Percentiles rank a stretch among this genome's conserved stretches.
Conservation (phyloP, 2,113 vertebrate genomes). For the Etia nguti region DNA sequence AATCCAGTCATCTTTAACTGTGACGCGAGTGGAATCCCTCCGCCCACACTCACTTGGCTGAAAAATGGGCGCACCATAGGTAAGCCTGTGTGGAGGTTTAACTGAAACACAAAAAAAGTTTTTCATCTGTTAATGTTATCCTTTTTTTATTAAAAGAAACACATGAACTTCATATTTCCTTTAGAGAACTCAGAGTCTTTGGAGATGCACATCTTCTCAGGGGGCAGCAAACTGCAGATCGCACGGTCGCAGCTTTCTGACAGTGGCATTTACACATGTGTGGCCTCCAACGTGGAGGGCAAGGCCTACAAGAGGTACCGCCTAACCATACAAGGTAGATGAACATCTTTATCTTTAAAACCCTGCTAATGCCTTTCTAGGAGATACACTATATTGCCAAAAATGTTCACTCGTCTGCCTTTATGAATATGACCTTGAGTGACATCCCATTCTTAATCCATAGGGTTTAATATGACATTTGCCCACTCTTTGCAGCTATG, state of each 20-base stretch:
- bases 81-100: slow-evolving; percentile 38
- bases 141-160: neutral
- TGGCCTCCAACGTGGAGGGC: slow-evolving; percentile 89
- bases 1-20: slow-evolving; percentile 86
- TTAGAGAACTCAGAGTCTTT: slow-evolving; percentile 84
- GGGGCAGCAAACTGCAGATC: slow-evolving; percentile 90
- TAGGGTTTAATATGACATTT: neutral
- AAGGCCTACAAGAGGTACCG: slow-evolving; percentile 83
- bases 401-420: rapidly evolving
- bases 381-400: neutral
- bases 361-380: neutral
- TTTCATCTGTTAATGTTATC: neutral
- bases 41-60: slow-evolving; percentile 85
- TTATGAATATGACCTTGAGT: neutral
- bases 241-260: slow-evolving; percentile 82
- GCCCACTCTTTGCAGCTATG: neutral
- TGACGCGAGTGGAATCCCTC: slow-evolving; percentile 89
- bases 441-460: neutral
- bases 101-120: neutral
- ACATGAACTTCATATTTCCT: neutral
- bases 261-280: slow-evolving; percentile 82
- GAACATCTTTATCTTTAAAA: neutral
- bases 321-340: slow-evolving; percentile 85
- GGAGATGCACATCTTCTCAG: slow-evolving; percentile 88
- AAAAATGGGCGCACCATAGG: slow-evolving; percentile 86